These are phyloP conservation scores for Lycaena phlaeas DNA, from an alignment of 2,888 invertebrate genomes.

Conservation along the genomic window DNA sequence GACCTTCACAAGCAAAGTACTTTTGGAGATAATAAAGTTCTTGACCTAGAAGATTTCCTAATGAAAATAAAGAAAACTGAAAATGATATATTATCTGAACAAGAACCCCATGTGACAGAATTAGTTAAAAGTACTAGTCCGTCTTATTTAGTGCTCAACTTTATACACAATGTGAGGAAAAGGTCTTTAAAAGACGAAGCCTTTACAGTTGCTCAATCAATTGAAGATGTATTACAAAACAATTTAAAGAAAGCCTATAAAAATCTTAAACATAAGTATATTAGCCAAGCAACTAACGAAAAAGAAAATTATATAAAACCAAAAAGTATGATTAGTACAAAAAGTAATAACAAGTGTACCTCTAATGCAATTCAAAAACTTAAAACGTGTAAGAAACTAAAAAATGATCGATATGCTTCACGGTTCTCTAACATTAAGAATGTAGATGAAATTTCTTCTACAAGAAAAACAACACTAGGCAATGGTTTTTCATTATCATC, in stretches of 20 bases:
- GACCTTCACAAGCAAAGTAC: too few relatives aligned
- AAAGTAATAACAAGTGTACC: too few relatives aligned
- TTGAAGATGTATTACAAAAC: constrained; percentile 31
- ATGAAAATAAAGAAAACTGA: constrained; percentile 39
- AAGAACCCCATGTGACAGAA: constrained; percentile 27
- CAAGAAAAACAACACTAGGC: too few relatives aligned
- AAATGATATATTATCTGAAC: constrained; percentile 28
- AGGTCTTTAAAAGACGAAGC: constrained; percentile 29
- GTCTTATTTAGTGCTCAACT: neutral
- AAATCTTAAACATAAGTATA: constrained; percentile 35
- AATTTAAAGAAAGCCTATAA: constrained; percentile 32
- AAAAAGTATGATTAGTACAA: too few relatives aligned
- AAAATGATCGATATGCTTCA: too few relatives aligned
- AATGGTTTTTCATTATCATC: too few relatives aligned
- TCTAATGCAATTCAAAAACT: too few relatives aligned
- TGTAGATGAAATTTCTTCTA: too few relatives aligned
- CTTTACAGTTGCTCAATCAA: constrained; percentile 26
- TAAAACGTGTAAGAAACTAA: too few relatives aligned
- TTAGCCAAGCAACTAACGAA: constrained; percentile 21
- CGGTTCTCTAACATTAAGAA: too few relatives aligned
- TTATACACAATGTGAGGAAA: constrained; percentile 14
- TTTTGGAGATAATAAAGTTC: too few relatives aligned
- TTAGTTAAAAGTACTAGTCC: constrained; percentile 33
- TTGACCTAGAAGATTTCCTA: constrained; percentile 39
- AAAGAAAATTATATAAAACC: too few relatives aligned